A percentile compares a stretch with the other conserved stretches of the same genome.
Evolutionary conservation across 2,797 vertebrate genomes (phyloP).

Genomic region (Coregonus sp.): DNA sequence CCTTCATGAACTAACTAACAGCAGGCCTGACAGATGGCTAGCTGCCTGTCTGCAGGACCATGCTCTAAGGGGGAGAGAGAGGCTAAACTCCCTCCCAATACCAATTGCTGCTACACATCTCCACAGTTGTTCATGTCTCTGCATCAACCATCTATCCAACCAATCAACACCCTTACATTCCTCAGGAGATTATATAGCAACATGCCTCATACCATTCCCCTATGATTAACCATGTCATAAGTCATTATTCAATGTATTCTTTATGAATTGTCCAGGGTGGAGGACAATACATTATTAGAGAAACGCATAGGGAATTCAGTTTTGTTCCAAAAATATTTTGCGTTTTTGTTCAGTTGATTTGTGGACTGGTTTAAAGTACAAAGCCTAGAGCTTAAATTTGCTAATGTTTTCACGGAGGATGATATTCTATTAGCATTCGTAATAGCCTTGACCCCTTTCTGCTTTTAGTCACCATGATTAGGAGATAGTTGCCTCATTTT

Average conservation of each 20-base stretch:
- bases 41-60: not conserved
- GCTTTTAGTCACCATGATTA: not conserved
- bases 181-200: not conserved
- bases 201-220: not conserved
- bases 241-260: not conserved
- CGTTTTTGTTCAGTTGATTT: too few species aligned
- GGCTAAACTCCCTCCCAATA: not conserved
- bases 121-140: not conserved
- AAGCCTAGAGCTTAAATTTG: not conserved
- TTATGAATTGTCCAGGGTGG: not conserved
- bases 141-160: too few species aligned
- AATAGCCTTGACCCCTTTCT: not conserved
- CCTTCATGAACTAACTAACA: slow-evolving; percentile 5
- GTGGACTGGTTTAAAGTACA: not conserved
- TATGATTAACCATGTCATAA: not conserved
- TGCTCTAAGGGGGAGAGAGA: not conserved
- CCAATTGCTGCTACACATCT: not conserved
- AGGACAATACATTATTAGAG: not conserved
- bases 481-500: not conserved
- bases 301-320: not conserved
- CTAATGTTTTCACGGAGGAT: not conserved
- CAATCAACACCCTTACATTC: not conserved
- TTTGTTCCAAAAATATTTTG: not conserved
- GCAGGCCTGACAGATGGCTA: not conserved
- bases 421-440: not conserved